Evolutionary conservation across 2,888 invertebrate species (phyloP).

Genomic region (Eledone cirrhosa): DNA sequence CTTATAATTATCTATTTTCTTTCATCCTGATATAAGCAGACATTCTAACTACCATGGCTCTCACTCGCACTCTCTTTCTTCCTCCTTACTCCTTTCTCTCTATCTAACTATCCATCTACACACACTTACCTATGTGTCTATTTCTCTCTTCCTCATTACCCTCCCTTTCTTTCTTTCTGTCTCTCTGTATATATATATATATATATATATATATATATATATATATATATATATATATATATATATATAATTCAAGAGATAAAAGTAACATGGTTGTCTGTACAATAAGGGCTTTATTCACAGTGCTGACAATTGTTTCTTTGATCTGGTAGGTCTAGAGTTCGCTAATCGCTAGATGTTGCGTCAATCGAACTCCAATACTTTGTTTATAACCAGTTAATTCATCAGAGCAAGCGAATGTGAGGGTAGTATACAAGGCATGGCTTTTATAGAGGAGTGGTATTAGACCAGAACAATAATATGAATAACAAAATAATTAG

Average conservation of each 20-base stretch:
- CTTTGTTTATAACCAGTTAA: no score
- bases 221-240: no score
- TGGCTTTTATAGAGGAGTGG: no score
- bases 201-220: no score
- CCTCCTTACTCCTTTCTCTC: not conserved
- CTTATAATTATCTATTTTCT: not conserved
- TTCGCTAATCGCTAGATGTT: not conserved
- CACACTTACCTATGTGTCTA: not conserved
- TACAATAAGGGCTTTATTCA: no score
- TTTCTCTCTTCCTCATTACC: not conserved
- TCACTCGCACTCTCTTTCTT: not conserved
- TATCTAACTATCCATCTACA: not conserved
- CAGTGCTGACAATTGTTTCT: not conserved
- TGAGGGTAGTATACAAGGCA: no score
- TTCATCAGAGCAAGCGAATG: no score
- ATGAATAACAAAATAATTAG: no score
- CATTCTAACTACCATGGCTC: not conserved
- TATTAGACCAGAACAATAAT: no score
- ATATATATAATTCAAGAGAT: no score
- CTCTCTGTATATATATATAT: not conserved
- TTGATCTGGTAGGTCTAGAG: not conserved
- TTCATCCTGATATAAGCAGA: not conserved
- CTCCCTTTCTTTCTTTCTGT: not conserved
- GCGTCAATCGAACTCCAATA: no score
- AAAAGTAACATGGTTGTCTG: no score